Evolutionary conservation across 2,888 invertebrate genomes (phyloP).

Genomic region (Buathra laborator): DNA sequence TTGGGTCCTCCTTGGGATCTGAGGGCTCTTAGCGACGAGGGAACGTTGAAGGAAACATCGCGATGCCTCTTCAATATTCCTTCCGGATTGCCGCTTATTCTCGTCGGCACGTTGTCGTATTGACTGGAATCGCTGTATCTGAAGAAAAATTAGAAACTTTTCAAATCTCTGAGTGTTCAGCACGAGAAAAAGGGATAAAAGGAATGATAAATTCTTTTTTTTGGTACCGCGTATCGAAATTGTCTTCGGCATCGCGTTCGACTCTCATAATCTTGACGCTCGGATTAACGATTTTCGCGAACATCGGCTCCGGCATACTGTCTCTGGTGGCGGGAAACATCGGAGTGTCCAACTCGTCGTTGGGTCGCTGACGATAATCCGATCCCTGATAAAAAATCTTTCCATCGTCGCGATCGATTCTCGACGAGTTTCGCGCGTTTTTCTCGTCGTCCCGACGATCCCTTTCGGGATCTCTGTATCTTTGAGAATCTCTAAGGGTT

Average conservation of each 20-base stretch:
- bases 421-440: slow-evolving; percentile 30
- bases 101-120: slow-evolving; percentile 83
- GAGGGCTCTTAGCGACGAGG: slow-evolving; percentile 77
- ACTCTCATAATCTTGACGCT: slow-evolving; percentile 83
- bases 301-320: slow-evolving; percentile 74
- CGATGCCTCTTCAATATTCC: slow-evolving; percentile 80
- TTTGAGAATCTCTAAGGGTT: slow-evolving; percentile 72
- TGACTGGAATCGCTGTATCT: slow-evolving; percentile 84
- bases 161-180: no score
- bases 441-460: slow-evolving; percentile 59
- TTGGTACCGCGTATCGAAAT: slow-evolving; percentile 71
- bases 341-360: slow-evolving; percentile 82
- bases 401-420: slow-evolving; percentile 70
- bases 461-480: slow-evolving; percentile 71
- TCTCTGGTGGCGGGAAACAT: slow-evolving; percentile 79
- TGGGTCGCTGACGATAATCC: slow-evolving; percentile 81
- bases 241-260: slow-evolving; percentile 81
- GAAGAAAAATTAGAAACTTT: slow-evolving; percentile 32
- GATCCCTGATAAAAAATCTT: slow-evolving; percentile 75
- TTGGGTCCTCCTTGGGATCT: slow-evolving; percentile 65
- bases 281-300: slow-evolving; percentile 81
- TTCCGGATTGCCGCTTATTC: slow-evolving; percentile 78
- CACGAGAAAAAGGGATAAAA: not conserved
- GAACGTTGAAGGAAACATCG: slow-evolving; percentile 80
- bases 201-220: not conserved